Evolutionary conservation across 2,888 invertebrate genomes (phyloP).

Genomic region (Drosophila anceps): DNA sequence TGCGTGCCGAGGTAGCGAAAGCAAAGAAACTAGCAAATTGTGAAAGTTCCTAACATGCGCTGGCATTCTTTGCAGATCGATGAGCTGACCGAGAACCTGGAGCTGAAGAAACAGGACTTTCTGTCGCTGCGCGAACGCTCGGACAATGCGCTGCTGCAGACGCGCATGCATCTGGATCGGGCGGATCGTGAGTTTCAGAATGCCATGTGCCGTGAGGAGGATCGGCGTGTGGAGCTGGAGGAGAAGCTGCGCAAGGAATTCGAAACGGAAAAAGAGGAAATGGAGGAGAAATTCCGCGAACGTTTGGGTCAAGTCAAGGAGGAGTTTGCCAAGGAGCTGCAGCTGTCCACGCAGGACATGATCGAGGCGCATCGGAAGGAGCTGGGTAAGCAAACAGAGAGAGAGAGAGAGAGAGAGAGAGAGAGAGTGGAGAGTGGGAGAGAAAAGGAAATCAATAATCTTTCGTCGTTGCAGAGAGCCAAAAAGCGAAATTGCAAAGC

Average conservation of each 20-base stretch:
- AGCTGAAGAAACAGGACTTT: slow-evolving; percentile 82
- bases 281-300: slow-evolving; percentile 91
- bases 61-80: slow-evolving; percentile 86
- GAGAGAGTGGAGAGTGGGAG: too few species aligned
- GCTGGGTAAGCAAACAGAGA: slow-evolving; percentile 87
- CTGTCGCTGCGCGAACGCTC: slow-evolving; percentile 87
- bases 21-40: too few species aligned
- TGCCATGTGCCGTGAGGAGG: slow-evolving; percentile 84
- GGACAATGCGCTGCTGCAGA: slow-evolving; percentile 85
- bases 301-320: slow-evolving; percentile 86
- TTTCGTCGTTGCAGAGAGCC: slow-evolving; percentile 70
- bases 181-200: slow-evolving; percentile 85
- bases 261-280: slow-evolving; percentile 89
- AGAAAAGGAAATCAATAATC: fast-evolving
- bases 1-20: slow-evolving; percentile 86
- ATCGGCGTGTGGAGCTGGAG: slow-evolving; percentile 82
- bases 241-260: slow-evolving; percentile 86
- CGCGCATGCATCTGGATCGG: slow-evolving; percentile 85
- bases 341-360: slow-evolving; percentile 87
- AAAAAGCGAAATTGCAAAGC: slow-evolving; percentile 87
- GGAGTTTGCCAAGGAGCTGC: slow-evolving; percentile 84
- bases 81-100: slow-evolving; percentile 88
- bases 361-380: slow-evolving; percentile 88
- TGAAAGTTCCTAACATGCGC: background rate
- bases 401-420: too few species aligned